Conservation (phyloP, 2,113 vertebrate genomes). For the Peromyscus maniculatus region DNA sequence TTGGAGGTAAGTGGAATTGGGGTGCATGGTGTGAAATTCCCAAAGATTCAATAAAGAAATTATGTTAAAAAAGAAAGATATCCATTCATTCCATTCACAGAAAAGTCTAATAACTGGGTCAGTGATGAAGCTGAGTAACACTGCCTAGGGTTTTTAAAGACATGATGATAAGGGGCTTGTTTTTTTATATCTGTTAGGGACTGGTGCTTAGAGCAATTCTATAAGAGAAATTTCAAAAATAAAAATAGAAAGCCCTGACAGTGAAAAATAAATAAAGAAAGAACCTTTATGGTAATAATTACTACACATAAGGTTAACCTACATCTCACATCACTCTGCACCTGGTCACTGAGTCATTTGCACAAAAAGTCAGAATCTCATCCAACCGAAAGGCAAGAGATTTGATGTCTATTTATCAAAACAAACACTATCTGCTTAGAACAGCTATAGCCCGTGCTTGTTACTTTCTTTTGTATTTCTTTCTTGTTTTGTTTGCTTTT, state of each 20-base stretch:
- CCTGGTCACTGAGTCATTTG: conserved; percentile 87
- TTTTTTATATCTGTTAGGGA: conserved; percentile 62
- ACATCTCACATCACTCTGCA: conserved; percentile 87
- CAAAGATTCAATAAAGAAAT: no score
- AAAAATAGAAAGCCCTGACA: background rate
- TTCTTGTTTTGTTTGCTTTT: background rate
- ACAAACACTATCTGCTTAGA: conserved; percentile 68
- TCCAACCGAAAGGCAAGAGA: conserved; percentile 81
- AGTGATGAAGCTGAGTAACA: conserved; percentile 65
- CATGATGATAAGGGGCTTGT: conserved; percentile 53
- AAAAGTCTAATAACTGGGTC: conserved; percentile 34
- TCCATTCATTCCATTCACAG: conserved; percentile 48
- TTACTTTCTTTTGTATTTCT: background rate
- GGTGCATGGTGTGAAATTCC: no score
- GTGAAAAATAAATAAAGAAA: background rate
- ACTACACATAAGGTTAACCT: conserved; percentile 84
- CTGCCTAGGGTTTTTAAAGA: conserved; percentile 60
- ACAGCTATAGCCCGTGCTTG: background rate
- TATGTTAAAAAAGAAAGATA: background rate
- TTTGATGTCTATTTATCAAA: conserved; percentile 85
- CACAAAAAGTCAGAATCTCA: conserved; percentile 80
- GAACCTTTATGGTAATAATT: conserved; percentile 86
- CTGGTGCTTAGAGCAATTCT: conserved; percentile 56
- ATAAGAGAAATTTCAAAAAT: conserved; percentile 62
- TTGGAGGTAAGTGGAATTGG: no score